A percentile compares a stretch with the other conserved stretches of the same genome.
These are phyloP conservation scores for Microcebus lehilahytsara DNA, from an alignment of 2,113 vertebrate species.

Conservation along the genomic window DNA sequence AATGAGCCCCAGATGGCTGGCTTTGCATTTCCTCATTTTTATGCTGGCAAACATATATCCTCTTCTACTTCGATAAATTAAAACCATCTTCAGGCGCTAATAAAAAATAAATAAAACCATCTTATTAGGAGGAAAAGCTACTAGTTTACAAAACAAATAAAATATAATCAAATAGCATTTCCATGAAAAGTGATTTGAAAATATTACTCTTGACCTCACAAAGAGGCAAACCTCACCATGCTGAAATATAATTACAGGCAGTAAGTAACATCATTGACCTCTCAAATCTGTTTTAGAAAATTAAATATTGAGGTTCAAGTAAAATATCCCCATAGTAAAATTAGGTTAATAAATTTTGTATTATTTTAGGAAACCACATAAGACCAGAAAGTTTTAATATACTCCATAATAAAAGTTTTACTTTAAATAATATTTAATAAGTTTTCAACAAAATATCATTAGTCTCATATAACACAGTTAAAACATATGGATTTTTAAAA, in stretches of 20 bases:
- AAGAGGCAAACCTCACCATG: not conserved
- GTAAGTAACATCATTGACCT: not conserved
- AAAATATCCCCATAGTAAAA: not conserved
- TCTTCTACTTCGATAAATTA: conserved; percentile 59
- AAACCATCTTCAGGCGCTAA: not conserved
- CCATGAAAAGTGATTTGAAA: not conserved
- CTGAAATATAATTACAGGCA: not conserved
- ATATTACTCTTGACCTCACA: not conserved
- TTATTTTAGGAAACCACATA: not conserved
- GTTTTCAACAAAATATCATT: not conserved
- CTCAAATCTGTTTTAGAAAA: not conserved
- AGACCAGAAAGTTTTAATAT: not conserved
- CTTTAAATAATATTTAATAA: not conserved
- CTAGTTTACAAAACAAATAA: not conserved
- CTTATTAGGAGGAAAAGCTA: conserved; percentile 10
- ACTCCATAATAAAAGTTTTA: not conserved
- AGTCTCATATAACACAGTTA: not conserved
- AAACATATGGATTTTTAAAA: not conserved
- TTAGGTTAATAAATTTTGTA: not conserved
- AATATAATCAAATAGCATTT: not conserved
- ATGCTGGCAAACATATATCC: conserved; percentile 36
- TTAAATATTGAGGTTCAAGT: not conserved
- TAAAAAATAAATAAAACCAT: not conserved
- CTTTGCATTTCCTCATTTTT: conserved; percentile 38
- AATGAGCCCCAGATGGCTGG: conserved; percentile 57